Base-by-base conservation (phyloP, 37 sponge, comb jelly and placozoan genomes). In the Halisarca cf. caerulea region DNA sequence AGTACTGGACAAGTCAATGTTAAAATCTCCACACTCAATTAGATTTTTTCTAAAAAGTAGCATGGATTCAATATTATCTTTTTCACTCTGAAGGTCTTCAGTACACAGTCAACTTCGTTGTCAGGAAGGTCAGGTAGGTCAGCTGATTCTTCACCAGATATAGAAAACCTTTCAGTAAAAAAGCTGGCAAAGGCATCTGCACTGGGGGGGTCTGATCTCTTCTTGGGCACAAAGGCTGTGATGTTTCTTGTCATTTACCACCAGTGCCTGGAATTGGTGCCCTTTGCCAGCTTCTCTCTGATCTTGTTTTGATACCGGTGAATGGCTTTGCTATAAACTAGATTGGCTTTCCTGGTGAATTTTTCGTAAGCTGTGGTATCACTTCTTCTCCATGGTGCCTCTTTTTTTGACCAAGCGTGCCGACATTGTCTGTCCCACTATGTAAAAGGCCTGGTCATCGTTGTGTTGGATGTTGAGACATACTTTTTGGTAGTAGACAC, bases 161-260 rank as follows among this genome's bases (percentile, higher is more conserved):
- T 78, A 55, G 5, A 9, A 44, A 78, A 78, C 55, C 44, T 78
- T 42, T 78, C 57, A 54, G 79, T 78, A 14, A 78, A 78, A 55
- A 54, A 78, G 30, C 3, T 53, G 54, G 79, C 79, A 7, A 78
- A 30, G 58, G 27, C 79, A 3, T 78, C 25, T 54, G 79, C 79
- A 21, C 17, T 9, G 9, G 79, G 79, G 4, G 79, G 8, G 25
- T 44, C 79, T 53, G 57, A 34, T 24, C 15, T 53, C 33, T 78
- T 45, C 30, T 78, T 45, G 5, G 9, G 4, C n/a, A 8, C 58
- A 30, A 78, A 23, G 17, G 54, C 79, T 54, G 79, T 24, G 4
- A 78, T 78, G 79, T 78, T 44, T 24, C 43, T 17, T 41, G 77
- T 74, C 77, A 74, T 74, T 40, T 74, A 44, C 77, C 77, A 74